These are phyloP conservation scores for Falco columbarius DNA, from an alignment of 2,797 vertebrate species.

Conservation along the genomic window DNA sequence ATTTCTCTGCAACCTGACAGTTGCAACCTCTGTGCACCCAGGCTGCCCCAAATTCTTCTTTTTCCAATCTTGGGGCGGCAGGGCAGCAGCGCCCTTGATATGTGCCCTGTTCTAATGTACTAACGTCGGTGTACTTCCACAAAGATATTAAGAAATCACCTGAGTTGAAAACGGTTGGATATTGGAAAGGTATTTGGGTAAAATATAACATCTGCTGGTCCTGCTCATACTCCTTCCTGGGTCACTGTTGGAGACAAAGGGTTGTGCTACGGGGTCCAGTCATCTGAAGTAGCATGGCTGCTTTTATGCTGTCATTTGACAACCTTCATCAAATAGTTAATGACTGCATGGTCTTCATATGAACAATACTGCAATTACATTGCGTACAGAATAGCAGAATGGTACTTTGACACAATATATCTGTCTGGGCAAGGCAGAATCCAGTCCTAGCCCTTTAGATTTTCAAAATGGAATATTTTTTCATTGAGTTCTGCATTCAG, in stretches of 20 bases:
- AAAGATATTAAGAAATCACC: not conserved
- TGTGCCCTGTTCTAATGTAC: not conserved
- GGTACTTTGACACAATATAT: not conserved
- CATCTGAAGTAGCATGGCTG: not conserved
- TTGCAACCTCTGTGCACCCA: not conserved
- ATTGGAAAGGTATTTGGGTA: not conserved
- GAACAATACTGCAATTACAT: not conserved
- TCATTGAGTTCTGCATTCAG: not conserved
- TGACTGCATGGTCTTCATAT: not conserved
- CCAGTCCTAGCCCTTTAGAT: not conserved
- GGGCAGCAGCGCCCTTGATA: not conserved
- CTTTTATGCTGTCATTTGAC: not conserved
- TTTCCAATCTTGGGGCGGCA: not conserved
- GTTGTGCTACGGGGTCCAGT: not conserved
- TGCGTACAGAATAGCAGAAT: not conserved
- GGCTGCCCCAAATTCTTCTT: not conserved
- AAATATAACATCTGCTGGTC: not conserved
- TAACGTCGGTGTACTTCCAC: not conserved
- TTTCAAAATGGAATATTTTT: not conserved
- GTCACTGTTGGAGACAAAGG: not conserved
- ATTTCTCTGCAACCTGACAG: not conserved
- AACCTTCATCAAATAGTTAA: not conserved
- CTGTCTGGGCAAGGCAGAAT: not conserved
- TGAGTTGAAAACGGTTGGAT: not conserved
- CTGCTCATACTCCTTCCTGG: not conserved